These are phyloP conservation scores for Saccostrea glomerata DNA, from an alignment of 1,140 invertebrate species.

Conservation along the genomic window DNA sequence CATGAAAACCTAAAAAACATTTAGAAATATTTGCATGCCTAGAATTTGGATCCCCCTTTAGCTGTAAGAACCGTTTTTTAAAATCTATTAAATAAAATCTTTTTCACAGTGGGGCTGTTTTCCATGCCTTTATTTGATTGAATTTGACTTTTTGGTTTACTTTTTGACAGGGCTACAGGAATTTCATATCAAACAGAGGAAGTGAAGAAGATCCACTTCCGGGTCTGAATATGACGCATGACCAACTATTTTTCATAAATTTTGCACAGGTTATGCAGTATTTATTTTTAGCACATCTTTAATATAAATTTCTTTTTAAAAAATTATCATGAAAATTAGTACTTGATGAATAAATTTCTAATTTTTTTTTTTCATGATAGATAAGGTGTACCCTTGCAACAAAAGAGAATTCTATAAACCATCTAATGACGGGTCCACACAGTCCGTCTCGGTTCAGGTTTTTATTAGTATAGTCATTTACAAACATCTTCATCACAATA, in stretches of 20 bases:
- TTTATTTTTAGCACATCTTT: background rate
- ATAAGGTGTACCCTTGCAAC: conserved; percentile 78
- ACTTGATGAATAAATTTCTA: background rate
- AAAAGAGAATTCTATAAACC: conserved; percentile 76
- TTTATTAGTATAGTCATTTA: too few relatives aligned
- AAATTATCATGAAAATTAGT: background rate
- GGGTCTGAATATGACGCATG: conserved; percentile 83
- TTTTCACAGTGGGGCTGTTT: too few relatives aligned
- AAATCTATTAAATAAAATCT: background rate
- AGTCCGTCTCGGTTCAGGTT: conserved; percentile 79
- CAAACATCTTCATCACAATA: too few relatives aligned
- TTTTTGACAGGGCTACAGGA: conserved; percentile 67
- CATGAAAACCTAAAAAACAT: background rate
- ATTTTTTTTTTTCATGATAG: conserved; percentile 53
- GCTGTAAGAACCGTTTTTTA: too few relatives aligned
- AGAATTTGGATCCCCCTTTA: too few relatives aligned
- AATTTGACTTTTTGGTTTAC: background rate
- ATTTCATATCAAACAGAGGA: conserved; percentile 65
- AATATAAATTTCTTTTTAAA: background rate
- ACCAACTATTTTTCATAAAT: conserved; percentile 86
- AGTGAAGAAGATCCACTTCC: conserved; percentile 70
- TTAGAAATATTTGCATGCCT: too few relatives aligned
- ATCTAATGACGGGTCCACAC: conserved; percentile 78
- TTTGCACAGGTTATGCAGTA: conserved; percentile 69
- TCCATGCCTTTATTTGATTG: too few relatives aligned